Base-by-base conservation (phyloP, 2,113 vertebrate species). In the Anarrhichthys ocellatus region DNA sequence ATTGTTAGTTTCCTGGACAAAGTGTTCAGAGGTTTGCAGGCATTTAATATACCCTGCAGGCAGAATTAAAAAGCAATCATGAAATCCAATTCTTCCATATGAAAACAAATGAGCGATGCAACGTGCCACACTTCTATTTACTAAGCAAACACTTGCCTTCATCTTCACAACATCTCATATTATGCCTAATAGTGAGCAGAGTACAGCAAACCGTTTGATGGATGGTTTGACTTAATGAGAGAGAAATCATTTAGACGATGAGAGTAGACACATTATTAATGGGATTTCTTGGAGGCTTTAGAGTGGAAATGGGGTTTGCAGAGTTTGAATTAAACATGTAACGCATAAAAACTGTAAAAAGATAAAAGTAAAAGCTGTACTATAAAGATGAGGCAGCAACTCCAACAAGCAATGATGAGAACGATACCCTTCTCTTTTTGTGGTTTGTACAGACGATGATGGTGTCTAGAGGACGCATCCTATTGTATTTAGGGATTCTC, bases 1-100 rank as follows among this genome's bases (percentile, higher is more conserved):
- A 96, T 96, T 95, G 90, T 95, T 94, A 94, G 91, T 94, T 96
- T 96, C 95, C 95, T 95, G 89, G 83, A 94, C 92, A 94, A 91
- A 89, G 73, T 67, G 68, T 81, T 91, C 91, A 83, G 78, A 74
- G 84, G 93, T 94, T 94, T 93, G 89, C 89, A 95, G 93, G 93
- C 91, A 89, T 95, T 96, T 94, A 96, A 95, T 96, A 95, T 91
- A 94, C 87, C 92, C 89, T 80, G 87, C 90, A 86, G 93, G 83
- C 89, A 91, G 93, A 94, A 96, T 96, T 96, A 94, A 96, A 94
- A 96, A 76, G 93, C 92, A 96, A 95, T 96, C 94, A 92, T 92
- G 94, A 94, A 96, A 96, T 93, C 86, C 78, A 92, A 96, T 80
- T 94, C 92, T 87, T 85, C 87, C 86, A 77, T 92, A 89, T 89